Evolutionary conservation across 30 jellyfish, hydroid and myxozoan genomes (phyloP).

Genomic region (Nemopilema nomurai): DNA sequence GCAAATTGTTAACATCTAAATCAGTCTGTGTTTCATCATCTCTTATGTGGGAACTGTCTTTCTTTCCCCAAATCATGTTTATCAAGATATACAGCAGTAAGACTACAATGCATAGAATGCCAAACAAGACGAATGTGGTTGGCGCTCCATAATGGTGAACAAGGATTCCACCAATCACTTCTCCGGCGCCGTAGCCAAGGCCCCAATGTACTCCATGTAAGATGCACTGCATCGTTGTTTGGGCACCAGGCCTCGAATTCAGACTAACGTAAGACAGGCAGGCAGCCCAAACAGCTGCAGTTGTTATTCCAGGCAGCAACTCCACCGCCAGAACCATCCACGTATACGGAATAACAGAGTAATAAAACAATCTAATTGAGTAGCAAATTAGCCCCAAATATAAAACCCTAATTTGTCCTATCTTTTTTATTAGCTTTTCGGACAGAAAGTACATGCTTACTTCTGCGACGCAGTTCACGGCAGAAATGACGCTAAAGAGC

Average conservation of each 20-base stretch:
- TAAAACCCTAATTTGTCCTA: slow-evolving; percentile 95
- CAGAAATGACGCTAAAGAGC: slow-evolving; percentile 81
- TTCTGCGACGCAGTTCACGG: slow-evolving; percentile 87
- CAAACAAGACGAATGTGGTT: slow-evolving; percentile 92
- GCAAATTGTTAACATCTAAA: slow-evolving; percentile 60
- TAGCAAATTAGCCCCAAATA: slow-evolving; percentile 91
- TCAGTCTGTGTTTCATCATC: slow-evolving; percentile 98
- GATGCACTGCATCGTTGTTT: slow-evolving; percentile 99
- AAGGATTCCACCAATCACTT: slow-evolving; percentile 97
- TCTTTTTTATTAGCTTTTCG: slow-evolving; percentile 80
- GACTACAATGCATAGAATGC: slow-evolving; percentile 94
- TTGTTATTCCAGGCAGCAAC: slow-evolving; percentile 95
- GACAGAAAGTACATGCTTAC: slow-evolving; percentile 90
- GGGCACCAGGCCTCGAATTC: slow-evolving; percentile 95
- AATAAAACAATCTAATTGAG: slow-evolving; percentile 93
- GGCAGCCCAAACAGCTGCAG: slow-evolving; percentile 99
- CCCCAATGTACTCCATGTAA: slow-evolving; percentile 99
- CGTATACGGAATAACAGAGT: slow-evolving; percentile 95
- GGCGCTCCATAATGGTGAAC: slow-evolving; percentile 99
- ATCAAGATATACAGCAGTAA: slow-evolving; percentile 81
- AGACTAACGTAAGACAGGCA: slow-evolving; percentile 94
- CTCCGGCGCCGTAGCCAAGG: slow-evolving; percentile 99
- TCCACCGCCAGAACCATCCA: slow-evolving; percentile 98
- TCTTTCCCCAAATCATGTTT: slow-evolving; percentile 93
- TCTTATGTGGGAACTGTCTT: slow-evolving; percentile 74